Conservation (phyloP, 2,113 vertebrate genomes). For the Anhinga anhinga region DNA sequence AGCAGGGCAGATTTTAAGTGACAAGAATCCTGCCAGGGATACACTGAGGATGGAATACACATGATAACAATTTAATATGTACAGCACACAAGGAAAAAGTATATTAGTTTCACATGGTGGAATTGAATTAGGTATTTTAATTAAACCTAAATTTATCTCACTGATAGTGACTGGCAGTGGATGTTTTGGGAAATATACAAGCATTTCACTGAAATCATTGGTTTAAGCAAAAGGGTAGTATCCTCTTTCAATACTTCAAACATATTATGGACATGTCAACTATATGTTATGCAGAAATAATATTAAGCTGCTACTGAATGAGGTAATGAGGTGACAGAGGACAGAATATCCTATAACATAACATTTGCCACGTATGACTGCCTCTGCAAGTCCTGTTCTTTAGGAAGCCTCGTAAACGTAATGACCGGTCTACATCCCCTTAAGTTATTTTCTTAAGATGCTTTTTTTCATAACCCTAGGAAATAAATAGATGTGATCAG, state of each 20-base stretch:
- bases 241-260: background rate
- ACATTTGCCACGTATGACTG: background rate
- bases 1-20: background rate
- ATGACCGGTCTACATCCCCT: background rate
- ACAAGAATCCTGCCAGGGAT: background rate
- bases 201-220: background rate
- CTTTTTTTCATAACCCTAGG: background rate
- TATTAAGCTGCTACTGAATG: background rate
- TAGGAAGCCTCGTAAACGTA: background rate
- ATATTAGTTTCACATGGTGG: background rate
- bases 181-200: background rate
- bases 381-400: background rate
- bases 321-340: background rate
- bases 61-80: constrained; percentile 12
- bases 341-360: background rate
- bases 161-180: background rate
- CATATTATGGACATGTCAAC: background rate
- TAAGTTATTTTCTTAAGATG: background rate
- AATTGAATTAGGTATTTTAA: constrained; percentile 22
- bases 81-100: background rate
- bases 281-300: background rate
- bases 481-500: background rate
- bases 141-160: constrained; percentile 10
- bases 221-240: background rate
- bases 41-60: background rate